Evolutionary conservation across 1,140 invertebrate species (phyloP), one percentile per base, ranked within the genome.

Genomic region (Drosophila miranda): DNA sequence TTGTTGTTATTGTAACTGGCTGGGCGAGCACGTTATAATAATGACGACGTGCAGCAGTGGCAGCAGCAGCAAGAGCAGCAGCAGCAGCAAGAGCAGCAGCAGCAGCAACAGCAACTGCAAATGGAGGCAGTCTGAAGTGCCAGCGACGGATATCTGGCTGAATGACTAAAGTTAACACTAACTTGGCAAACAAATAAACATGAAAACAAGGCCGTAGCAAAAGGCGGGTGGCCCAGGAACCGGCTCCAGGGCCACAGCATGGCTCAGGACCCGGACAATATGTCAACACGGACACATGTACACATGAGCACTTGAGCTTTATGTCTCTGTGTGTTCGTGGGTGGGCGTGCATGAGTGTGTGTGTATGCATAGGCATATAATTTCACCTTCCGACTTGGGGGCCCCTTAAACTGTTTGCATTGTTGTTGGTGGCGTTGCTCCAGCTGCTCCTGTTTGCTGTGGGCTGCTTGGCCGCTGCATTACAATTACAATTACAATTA

Each of bases 161-260:
- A 87, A 88, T 87, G 83, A 82, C 82, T 88, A 87, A 87, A 87
- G 82, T 88, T 87, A 87, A 87, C 82, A 87, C 83, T 87, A 87
- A 82, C 78, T 87, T 82, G 75, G 83, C 82, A 87, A 87, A 88
- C 83, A 87, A 82, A 87, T 87, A 82, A 87, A 88, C 82, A 87
- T 82, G 82, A 77, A 82, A 87, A 78, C 75, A 76, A 56, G 56
- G 23, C 44, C 21, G 23, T 14, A 46, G 16, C 26, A 28, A 41
- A 13, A 19, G 62, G 19, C 19, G 19, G 28, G 28, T 0, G 8
- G 30, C 30, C 53, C 23, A 43, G 21, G 43, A 41, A 4, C 59
- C 30, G 42, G 61, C 28, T 34, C 50, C 13, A 44, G 19, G 19
- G 14, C 14, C 3, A 38, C 41, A 50, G 28, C 14, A 41, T 50